phyloP scores from a whole-genome alignment of 37 sponge, comb jelly and placozoan genomes.

The Chondrosia reniformis region DNA sequence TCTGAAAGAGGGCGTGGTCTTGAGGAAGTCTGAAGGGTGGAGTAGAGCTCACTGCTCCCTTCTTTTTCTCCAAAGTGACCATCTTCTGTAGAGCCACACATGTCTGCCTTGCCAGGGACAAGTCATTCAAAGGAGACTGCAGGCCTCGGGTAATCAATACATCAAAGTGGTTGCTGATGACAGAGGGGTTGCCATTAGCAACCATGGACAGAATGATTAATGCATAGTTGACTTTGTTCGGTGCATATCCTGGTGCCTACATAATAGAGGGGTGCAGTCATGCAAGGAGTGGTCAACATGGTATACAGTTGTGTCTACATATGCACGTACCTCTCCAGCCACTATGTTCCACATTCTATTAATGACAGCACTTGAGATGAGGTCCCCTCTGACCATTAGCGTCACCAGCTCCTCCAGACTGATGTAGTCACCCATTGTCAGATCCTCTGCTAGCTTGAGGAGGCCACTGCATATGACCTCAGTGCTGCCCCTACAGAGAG shows the following conservation, averaged over 20 bases:
- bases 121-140: constrained; percentile 15
- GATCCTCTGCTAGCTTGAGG: constrained; percentile 29
- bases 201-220: constrained; percentile 51
- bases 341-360: constrained; percentile 50
- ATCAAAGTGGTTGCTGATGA: constrained; percentile 29
- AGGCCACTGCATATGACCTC: constrained; percentile 41
- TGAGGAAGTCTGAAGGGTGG: constrained; percentile 20
- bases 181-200: constrained; percentile 7
- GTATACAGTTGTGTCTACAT: not conserved
- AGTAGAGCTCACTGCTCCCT: not conserved
- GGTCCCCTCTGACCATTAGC: constrained; percentile 38
- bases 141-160: constrained; percentile 29
- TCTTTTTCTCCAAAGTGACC: not conserved
- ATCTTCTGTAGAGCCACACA: constrained; percentile 58
- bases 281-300: not conserved
- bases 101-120: constrained; percentile 40
- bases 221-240: not conserved
- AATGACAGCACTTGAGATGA: constrained; percentile 45
- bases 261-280: not conserved
- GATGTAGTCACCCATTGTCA: constrained; percentile 58
- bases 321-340: not conserved
- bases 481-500: not conserved
- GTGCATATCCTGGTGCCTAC: not conserved
- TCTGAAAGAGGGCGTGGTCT: constrained; percentile 42
- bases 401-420: constrained; percentile 72